These are phyloP conservation scores for Melanostoma mellinum DNA, from an alignment of 2,888 invertebrate genomes.

Conservation along the genomic window DNA sequence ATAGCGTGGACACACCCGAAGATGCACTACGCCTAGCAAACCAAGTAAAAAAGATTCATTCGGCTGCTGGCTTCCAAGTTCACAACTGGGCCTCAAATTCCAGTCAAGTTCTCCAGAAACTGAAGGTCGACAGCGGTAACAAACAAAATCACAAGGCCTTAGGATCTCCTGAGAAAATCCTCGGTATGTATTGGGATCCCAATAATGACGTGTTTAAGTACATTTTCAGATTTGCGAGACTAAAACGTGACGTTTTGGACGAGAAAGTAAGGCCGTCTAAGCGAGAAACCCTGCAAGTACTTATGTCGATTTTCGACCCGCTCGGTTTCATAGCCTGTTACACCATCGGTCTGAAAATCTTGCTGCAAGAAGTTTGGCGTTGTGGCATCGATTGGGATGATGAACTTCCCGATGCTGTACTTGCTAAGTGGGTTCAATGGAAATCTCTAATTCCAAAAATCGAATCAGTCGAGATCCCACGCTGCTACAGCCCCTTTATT, in stretches of 20 bases:
- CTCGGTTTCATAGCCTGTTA: too few relatives aligned
- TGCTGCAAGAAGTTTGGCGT: neutral
- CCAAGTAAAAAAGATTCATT: too few relatives aligned
- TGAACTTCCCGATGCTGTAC: neutral
- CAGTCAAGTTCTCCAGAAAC: too few relatives aligned
- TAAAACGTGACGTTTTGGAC: neutral
- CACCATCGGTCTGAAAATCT: neutral
- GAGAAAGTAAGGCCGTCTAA: too few relatives aligned
- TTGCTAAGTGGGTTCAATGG: too few relatives aligned
- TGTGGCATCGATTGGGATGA: neutral
- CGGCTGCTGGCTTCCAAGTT: too few relatives aligned
- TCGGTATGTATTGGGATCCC: neutral
- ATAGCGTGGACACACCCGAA: too few relatives aligned
- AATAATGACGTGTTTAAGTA: neutral
- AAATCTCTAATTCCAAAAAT: too few relatives aligned
- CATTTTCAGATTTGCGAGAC: slow-evolving; percentile 2
- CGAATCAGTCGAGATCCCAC: neutral
- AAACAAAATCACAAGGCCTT: neutral
- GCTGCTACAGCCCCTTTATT: neutral
- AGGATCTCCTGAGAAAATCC: neutral
- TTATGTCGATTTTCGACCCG: too few relatives aligned
- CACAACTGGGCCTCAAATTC: too few relatives aligned
- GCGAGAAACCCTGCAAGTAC: too few relatives aligned
- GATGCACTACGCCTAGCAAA: too few relatives aligned
- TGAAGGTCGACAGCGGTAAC: neutral